Evolutionary conservation across 37 sponge, comb jelly and placozoan species (phyloP), one percentile per base, ranked within the genome.

Genomic region (Haliclona indistincta): DNA sequence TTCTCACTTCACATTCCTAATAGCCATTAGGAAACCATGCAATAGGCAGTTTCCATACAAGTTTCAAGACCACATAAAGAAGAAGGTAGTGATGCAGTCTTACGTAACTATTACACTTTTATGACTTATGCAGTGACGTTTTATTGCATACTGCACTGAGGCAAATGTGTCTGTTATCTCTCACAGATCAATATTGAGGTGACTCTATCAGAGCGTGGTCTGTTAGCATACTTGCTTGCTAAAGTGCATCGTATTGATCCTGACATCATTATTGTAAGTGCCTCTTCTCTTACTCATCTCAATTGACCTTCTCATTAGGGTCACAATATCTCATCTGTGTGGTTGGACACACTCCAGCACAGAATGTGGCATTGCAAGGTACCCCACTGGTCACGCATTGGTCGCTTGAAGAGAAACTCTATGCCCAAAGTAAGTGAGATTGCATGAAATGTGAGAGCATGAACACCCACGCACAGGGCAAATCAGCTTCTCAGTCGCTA

Each of bases 371-470:
- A 77, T 41, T 79, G 85, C 34, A 88, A 86, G 42, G 95, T 97
- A 7, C 94, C 97, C 29, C 80, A 86, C 71, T 97, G 97, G 97
- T 97, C 97, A 19, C 66, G 89, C 19, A 70, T 97, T 28, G 72
- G 94, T 38, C 47, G 97, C 1, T 67, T 97, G 37, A 84, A 80
- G 74, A 79, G 97, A 43, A 81, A 58, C 26, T 70, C 73, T 4
- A 56, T 88, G 64, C 87, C 92, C n/a, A 91, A 91, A 79, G 85
- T 89, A 25, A 19, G 67, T 68, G 54, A 33, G 17, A 15, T 15
- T 68, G n/a, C 34, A n/a, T 19, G n/a, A 29, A 20, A 5, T 69
- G 70, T 39, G 47, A n/a, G 41, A 8, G 4, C 8, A 25, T 74
- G 63, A 39, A 54, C 36, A 4, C 11, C 63, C 1, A 23, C 2